These are phyloP conservation scores for Drosophila ustulata DNA, from an alignment of 2,888 invertebrate species.

Conservation along the genomic window DNA sequence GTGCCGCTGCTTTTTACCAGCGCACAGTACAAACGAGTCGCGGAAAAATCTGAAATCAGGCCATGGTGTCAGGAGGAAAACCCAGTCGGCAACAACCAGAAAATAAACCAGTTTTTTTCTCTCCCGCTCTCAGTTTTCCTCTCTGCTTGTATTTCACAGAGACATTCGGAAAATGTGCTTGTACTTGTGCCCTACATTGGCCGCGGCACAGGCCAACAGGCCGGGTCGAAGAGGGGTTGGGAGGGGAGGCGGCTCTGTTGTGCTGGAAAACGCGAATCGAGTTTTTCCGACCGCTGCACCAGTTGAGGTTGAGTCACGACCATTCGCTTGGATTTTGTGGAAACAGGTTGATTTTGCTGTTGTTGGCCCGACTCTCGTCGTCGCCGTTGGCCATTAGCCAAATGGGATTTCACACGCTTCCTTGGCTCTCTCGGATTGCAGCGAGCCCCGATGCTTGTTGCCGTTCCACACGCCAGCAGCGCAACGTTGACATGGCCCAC, in stretches of 20 bases:
- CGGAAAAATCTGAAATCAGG: slow-evolving; percentile 57
- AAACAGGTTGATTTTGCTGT: slow-evolving; percentile 80
- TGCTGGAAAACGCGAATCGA: slow-evolving; percentile 49
- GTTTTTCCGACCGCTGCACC: slow-evolving; percentile 54
- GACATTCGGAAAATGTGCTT: slow-evolving; percentile 46
- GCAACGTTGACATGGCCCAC: slow-evolving; percentile 21
- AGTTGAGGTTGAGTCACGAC: slow-evolving; percentile 51
- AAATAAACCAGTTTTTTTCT: slow-evolving; percentile 70
- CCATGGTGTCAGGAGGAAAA: slow-evolving; percentile 67
- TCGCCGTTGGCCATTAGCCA: slow-evolving; percentile 77
- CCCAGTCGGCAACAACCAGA: slow-evolving; percentile 39
- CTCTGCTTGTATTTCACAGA: slow-evolving; percentile 21
- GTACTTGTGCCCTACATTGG: slow-evolving; percentile 70
- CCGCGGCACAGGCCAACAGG: slow-evolving; percentile 14
- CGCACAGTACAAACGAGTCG: slow-evolving; percentile 20
- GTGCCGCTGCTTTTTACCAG: slow-evolving; percentile 32
- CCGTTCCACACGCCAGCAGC: slow-evolving; percentile 21
- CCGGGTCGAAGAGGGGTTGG: not conserved
- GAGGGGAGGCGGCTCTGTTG: not conserved
- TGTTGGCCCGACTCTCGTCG: slow-evolving; percentile 22
- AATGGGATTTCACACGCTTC: slow-evolving; percentile 80
- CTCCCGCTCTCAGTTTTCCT: not conserved
- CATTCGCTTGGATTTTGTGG: slow-evolving; percentile 16
- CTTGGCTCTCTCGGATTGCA: slow-evolving; percentile 38
- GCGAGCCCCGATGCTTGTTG: not conserved